phyloP scores from a whole-genome alignment of 2,113 vertebrate genomes.

The Kryptolebias marmoratus region DNA sequence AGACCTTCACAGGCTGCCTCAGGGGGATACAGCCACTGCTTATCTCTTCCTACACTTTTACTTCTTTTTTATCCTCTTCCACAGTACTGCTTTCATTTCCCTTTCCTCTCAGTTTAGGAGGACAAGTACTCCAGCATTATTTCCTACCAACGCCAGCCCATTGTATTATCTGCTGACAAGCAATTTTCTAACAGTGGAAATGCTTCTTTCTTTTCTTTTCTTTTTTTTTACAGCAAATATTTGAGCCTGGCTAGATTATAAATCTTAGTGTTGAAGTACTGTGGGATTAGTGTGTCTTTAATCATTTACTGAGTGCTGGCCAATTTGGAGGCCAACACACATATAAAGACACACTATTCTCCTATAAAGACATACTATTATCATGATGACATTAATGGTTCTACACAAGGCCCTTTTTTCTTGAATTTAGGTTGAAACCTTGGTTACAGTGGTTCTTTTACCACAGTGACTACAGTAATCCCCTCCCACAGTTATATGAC shows the following conservation, averaged over 20 bases:
- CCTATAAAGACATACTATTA: conserved; percentile 44
- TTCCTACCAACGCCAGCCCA: conserved; percentile 67
- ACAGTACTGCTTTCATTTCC: conserved; percentile 77
- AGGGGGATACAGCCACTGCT: conserved; percentile 77
- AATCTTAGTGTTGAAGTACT: conserved; percentile 50
- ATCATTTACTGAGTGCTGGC: conserved; percentile 59
- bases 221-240: conserved; percentile 47
- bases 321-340: conserved; percentile 55
- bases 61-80: conserved; percentile 78
- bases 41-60: conserved; percentile 82
- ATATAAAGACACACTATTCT: conserved; percentile 24
- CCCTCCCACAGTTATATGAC: conserved; percentile 73
- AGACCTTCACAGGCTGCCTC: conserved; percentile 76
- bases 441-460: conserved; percentile 50
- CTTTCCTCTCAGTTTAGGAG: conserved; percentile 70
- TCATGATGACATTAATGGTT: conserved; percentile 61
- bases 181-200: conserved; percentile 66
- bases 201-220: conserved; percentile 55
- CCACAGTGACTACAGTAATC: conserved; percentile 66
- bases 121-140: conserved; percentile 62
- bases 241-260: conserved; percentile 59
- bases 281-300: conserved; percentile 61
- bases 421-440: conserved; percentile 47
- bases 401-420: conserved; percentile 46
- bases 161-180: conserved; percentile 77